Evolutionary conservation across 2,797 vertebrate species (phyloP).

Genomic region (Selene dorsalis): DNA sequence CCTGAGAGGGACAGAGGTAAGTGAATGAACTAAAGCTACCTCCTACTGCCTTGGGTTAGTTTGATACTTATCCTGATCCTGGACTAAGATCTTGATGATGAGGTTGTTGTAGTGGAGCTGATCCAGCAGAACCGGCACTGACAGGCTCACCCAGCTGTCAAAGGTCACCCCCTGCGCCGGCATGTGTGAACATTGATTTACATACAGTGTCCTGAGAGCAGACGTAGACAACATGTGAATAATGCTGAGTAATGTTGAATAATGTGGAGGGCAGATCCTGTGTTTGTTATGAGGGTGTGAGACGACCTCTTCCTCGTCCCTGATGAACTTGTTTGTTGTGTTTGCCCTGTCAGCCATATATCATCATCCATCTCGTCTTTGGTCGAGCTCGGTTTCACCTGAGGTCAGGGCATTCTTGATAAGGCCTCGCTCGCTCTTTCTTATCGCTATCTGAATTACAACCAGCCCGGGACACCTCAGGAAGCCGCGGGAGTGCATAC

Average conservation of each 20-base stretch:
- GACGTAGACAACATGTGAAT: neutral
- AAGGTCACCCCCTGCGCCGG: neutral
- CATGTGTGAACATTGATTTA: conserved; percentile 9
- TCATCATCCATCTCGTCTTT: conserved; percentile 58
- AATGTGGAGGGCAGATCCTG: neutral
- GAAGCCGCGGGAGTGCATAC: conserved; percentile 41
- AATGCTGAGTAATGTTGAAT: conserved; percentile 7
- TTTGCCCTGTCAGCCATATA: conserved; percentile 53
- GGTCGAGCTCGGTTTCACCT: conserved; percentile 63
- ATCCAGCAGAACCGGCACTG: conserved; percentile 11
- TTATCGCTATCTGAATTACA: conserved; percentile 67
- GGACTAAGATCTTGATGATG: neutral
- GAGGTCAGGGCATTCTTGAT: conserved; percentile 57
- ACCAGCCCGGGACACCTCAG: conserved; percentile 24
- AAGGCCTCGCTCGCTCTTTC: conserved; percentile 52
- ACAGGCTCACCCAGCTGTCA: neutral
- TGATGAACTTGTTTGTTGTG: conserved; percentile 68
- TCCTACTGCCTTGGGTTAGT: neutral
- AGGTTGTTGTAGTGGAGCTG: neutral
- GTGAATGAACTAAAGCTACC: neutral
- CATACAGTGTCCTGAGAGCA: neutral
- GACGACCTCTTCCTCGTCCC: conserved; percentile 17
- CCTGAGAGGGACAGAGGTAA: neutral
- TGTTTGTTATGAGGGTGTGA: conserved; percentile 29
- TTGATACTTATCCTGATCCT: neutral